Evolutionary conservation across 2,113 vertebrate species (phyloP).

Genomic region (Anguilla rostrata): DNA sequence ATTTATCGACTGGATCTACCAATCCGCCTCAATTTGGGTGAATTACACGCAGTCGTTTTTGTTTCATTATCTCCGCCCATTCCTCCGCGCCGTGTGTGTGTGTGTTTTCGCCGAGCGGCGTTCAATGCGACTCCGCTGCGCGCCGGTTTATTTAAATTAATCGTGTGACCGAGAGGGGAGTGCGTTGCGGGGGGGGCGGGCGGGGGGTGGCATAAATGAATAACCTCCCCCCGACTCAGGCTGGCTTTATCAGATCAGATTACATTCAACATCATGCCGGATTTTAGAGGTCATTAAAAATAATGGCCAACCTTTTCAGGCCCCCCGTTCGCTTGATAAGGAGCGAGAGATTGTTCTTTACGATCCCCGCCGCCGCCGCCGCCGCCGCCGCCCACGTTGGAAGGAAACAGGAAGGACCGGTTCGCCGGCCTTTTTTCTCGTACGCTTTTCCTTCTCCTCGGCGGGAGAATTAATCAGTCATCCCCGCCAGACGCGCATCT

Average conservation of each 20-base stretch:
- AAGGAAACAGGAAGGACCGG: not conserved
- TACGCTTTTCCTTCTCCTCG: not conserved
- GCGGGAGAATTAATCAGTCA: not conserved
- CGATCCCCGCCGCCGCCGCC: not conserved
- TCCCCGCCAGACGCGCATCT: not conserved
- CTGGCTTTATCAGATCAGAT: constrained; percentile 27
- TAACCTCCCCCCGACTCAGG: constrained; percentile 17
- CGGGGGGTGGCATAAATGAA: not conserved
- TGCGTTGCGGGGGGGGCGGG: not conserved
- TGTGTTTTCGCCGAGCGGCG: constrained; percentile 38
- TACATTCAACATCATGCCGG: constrained; percentile 19
- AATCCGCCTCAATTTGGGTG: constrained; percentile 51
- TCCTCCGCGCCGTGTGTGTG: constrained; percentile 14
- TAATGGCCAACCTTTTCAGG: constrained; percentile 22
- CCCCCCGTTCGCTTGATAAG: not conserved
- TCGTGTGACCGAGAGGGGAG: constrained; percentile 39
- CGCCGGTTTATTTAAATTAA: constrained; percentile 56
- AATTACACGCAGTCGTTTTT: constrained; percentile 57
- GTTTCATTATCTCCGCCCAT: constrained; percentile 54
- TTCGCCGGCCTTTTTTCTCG: not conserved
- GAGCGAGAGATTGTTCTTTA: constrained; percentile 8
- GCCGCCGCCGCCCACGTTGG: too few species aligned
- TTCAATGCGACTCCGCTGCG: constrained; percentile 45
- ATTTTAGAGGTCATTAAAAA: constrained; percentile 31
- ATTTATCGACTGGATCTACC: constrained; percentile 34